Evolutionary conservation across 2,888 invertebrate genomes (phyloP).

Genomic region (Coleophora flavipennella): DNA sequence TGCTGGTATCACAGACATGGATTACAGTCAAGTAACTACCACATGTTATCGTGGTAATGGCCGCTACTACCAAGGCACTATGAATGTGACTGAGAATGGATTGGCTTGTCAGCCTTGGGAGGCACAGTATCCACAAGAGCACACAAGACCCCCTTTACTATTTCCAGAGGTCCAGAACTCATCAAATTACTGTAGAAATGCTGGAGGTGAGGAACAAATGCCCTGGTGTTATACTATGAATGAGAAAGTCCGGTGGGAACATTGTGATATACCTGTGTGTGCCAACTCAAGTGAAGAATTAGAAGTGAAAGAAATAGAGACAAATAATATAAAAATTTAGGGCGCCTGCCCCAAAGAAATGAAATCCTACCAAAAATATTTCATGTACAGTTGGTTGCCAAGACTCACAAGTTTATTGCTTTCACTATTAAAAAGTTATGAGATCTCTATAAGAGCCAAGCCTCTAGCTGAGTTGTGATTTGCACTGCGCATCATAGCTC

Average conservation of each 20-base stretch:
- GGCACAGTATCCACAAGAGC: conserved; percentile 87
- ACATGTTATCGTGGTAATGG: conserved; percentile 91
- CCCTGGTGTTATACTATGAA: conserved; percentile 98
- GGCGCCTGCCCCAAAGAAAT: too few species aligned
- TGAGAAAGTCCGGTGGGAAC: conserved; percentile 87
- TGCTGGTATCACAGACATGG: conserved; percentile 87
- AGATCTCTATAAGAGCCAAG: too few species aligned
- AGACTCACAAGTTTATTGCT: too few species aligned
- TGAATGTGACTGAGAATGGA: conserved; percentile 88
- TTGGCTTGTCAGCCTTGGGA: conserved; percentile 94
- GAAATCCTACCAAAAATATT: too few species aligned
- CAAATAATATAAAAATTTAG: too few species aligned
- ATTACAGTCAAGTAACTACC: conserved; percentile 84
- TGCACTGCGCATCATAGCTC: too few species aligned
- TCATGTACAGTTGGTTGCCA: too few species aligned
- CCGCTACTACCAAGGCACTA: conserved; percentile 90
- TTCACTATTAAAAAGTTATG: too few species aligned
- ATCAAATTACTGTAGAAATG: conserved; percentile 95
- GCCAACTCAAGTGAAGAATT: conserved; percentile 76
- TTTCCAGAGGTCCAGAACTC: conserved; percentile 92
- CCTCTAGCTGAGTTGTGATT: too few species aligned
- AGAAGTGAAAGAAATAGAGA: too few species aligned
- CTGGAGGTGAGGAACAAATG: conserved; percentile 89
- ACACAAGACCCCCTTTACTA: conserved; percentile 88
- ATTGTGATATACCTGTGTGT: conserved; percentile 92